These are phyloP conservation scores for Malaclemys terrapin DNA, from an alignment of 2,113 vertebrate genomes.

Conservation along the genomic window DNA sequence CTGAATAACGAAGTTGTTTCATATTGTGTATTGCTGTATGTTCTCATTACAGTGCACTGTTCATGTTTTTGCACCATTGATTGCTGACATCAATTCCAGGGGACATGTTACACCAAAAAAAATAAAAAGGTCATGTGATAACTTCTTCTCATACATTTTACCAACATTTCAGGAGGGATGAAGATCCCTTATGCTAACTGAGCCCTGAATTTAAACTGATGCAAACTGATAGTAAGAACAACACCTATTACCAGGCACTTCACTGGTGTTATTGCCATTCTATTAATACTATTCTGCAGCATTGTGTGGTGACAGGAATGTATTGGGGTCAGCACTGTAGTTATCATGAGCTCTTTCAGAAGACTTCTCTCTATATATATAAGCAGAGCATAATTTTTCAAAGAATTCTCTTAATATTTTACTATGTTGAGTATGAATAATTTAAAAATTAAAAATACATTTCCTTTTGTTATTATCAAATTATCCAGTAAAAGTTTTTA, in stretches of 20 bases:
- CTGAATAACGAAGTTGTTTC: slow-evolving; percentile 72
- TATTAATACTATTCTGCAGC: slow-evolving; percentile 32
- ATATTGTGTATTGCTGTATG: slow-evolving; percentile 57
- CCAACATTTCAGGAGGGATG: slow-evolving; percentile 42
- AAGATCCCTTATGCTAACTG: slow-evolving; percentile 39
- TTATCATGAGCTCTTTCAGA: slow-evolving; percentile 37
- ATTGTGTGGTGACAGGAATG: slow-evolving; percentile 24
- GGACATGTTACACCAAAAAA: slow-evolving; percentile 7
- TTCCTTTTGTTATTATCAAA: slow-evolving; percentile 29
- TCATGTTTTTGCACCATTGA: slow-evolving; percentile 32
- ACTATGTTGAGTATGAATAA: background rate
- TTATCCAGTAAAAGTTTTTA: slow-evolving; percentile 29
- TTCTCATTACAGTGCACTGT: slow-evolving; percentile 59
- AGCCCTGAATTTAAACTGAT: slow-evolving; percentile 48
- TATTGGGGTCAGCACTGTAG: slow-evolving; percentile 29
- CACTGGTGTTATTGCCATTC: slow-evolving; percentile 30
- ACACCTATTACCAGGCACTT: background rate
- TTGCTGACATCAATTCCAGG: slow-evolving; percentile 46
- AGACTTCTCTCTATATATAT: slow-evolving; percentile 16
- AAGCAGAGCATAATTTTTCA: slow-evolving; percentile 15
- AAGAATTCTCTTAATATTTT: slow-evolving; percentile 4
- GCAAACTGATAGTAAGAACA: slow-evolving; percentile 37
- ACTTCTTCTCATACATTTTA: slow-evolving; percentile 51
- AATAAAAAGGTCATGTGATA: background rate
- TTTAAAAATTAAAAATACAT: slow-evolving; percentile 3